Conservation (phyloP, 92 coral and sea anemone genomes). For the Parazoanthus atlanticus region DNA sequence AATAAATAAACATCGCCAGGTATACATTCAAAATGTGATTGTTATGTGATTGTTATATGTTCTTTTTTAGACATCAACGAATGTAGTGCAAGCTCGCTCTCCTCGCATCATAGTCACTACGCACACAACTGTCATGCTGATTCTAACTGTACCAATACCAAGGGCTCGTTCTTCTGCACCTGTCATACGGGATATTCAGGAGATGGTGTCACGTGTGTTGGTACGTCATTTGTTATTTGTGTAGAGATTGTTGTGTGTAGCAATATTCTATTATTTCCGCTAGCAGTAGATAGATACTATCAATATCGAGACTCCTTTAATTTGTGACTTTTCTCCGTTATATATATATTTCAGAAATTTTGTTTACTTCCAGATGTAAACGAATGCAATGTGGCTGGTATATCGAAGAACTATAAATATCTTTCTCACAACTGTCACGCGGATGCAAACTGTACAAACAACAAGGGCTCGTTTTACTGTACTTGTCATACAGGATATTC, state of each 20-base stretch:
- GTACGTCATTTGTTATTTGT: conserved; percentile 24
- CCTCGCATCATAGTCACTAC: conserved; percentile 36
- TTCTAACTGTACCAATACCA: conserved; percentile 76
- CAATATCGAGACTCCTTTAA: background rate
- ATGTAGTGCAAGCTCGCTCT: conserved; percentile 45
- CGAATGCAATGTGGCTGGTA: conserved; percentile 61
- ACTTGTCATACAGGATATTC: conserved; percentile 68
- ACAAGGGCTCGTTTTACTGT: conserved; percentile 71
- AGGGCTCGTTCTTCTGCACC: conserved; percentile 76
- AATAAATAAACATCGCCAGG: too few species aligned
- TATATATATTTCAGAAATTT: background rate
- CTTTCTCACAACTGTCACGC: conserved; percentile 72
- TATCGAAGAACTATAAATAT: conserved; percentile 49
- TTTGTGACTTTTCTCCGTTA: background rate
- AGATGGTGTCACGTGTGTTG: conserved; percentile 73
- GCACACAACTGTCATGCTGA: conserved; percentile 71
- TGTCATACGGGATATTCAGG: conserved; percentile 77
- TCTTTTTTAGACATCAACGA: conserved; percentile 60
- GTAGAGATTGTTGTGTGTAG: background rate
- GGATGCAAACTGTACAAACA: conserved; percentile 77
- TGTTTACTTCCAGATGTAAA: conserved; percentile 58
- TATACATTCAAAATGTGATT: background rate
- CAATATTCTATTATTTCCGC: background rate
- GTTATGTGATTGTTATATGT: background rate
- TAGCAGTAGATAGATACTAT: background rate